These are phyloP conservation scores for Leiothrix lutea DNA, from an alignment of 2,113 vertebrate genomes.

Conservation along the genomic window DNA sequence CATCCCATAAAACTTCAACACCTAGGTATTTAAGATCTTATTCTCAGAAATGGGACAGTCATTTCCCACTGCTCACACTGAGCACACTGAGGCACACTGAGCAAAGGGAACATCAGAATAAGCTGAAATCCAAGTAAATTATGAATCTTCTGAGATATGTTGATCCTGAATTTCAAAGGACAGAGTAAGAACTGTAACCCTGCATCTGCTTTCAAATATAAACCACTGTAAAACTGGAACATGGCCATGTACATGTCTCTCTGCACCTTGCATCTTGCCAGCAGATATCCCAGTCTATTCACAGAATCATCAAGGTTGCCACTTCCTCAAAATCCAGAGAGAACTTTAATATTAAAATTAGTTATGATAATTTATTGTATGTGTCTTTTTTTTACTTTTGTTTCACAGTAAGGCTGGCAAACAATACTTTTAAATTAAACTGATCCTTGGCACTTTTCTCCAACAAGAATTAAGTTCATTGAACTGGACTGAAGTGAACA, in stretches of 20 bases:
- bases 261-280: neutral
- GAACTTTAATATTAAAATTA: neutral
- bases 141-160: neutral
- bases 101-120: neutral
- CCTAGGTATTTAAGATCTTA: neutral
- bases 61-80: neutral
- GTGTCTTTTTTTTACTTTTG: neutral
- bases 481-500: neutral
- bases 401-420: neutral
- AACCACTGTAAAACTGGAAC: neutral
- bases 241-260: neutral
- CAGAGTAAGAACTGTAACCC: neutral
- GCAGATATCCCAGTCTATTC: neutral
- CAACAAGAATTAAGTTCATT: neutral
- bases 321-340: neutral
- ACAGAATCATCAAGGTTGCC: neutral
- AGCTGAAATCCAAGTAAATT: neutral
- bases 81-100: neutral
- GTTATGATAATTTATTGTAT: neutral
- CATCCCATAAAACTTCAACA: neutral
- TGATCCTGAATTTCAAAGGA: neutral
- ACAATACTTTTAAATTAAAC: neutral
- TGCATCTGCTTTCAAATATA: neutral
- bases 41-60: neutral
- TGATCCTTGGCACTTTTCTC: neutral